Percentiles rank a stretch among this genome's conserved stretches.
These are phyloP conservation scores for Xylota segnis DNA, from an alignment of 2,888 invertebrate genomes.

Conservation along the genomic window DNA sequence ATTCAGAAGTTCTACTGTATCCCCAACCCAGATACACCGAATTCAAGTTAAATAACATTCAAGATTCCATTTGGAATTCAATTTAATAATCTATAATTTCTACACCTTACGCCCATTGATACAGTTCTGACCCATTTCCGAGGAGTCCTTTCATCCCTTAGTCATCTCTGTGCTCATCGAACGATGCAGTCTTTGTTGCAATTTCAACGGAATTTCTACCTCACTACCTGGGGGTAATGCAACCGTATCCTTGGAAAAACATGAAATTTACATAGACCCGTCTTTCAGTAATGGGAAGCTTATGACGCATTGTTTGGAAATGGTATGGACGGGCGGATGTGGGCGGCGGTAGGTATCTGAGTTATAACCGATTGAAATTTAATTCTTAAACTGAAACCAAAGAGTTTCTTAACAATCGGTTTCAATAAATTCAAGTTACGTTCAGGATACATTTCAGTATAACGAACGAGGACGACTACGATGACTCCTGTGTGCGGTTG, in stretches of 20 bases:
- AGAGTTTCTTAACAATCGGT: conserved; percentile 25
- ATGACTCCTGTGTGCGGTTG: neutral
- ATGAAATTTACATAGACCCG: conserved; percentile 15
- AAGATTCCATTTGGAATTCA: conserved; percentile 21
- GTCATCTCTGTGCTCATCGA: neutral
- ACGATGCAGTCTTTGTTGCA: conserved; percentile 14
- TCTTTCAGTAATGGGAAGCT: conserved; percentile 14
- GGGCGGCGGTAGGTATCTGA: too few relatives aligned
- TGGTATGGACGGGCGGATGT: neutral
- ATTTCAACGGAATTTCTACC: neutral
- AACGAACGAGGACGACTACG: neutral
- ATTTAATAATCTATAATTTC: conserved; percentile 19
- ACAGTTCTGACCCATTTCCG: neutral
- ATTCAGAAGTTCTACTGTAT: neutral
- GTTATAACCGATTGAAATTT: conserved; percentile 36
- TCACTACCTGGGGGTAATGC: conserved; percentile 1
- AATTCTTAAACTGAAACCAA: conserved; percentile 46
- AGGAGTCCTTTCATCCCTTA: neutral
- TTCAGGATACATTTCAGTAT: conserved; percentile 11
- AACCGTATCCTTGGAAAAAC: conserved; percentile 13
- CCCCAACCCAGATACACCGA: neutral
- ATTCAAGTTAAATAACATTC: conserved; percentile 23
- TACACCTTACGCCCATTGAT: neutral
- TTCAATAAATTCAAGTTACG: conserved; percentile 20
- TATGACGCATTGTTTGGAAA: neutral